Conservation (phyloP, 2,113 vertebrate genomes). For the Aphelocoma coerulescens region DNA sequence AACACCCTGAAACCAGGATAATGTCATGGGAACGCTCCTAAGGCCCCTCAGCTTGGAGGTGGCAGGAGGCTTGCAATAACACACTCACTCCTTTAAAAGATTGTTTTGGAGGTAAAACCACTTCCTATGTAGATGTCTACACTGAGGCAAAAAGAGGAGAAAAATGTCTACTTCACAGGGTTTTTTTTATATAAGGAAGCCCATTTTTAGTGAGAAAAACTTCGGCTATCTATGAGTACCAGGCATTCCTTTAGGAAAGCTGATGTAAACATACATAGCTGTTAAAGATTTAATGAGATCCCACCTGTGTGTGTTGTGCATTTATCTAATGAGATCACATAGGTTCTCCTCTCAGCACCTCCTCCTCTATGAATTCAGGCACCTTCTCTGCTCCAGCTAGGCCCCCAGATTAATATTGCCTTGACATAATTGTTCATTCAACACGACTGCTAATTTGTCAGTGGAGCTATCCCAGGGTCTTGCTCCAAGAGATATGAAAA, state of each 20-base stretch:
- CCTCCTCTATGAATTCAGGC: conserved; percentile 43
- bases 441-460: conserved; percentile 54
- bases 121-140: neutral
- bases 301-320: conserved; percentile 5
- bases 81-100: neutral
- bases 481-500: conserved; percentile 66
- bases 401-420: conserved; percentile 46
- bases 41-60: neutral
- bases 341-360: conserved; percentile 42
- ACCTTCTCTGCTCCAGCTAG: neutral
- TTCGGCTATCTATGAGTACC: neutral
- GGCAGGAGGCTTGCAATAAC: conserved; percentile 44
- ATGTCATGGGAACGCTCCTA: neutral
- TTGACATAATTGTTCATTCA: conserved; percentile 60
- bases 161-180: neutral
- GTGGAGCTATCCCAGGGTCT: conserved; percentile 45
- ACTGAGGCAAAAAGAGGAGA: neutral
- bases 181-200: neutral
- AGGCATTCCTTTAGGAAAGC: conserved; percentile 17
- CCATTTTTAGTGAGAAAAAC: neutral
- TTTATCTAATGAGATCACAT: conserved; percentile 52
- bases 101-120: conserved; percentile 21
- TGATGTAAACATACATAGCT: conserved; percentile 30
- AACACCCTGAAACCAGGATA: neutral
- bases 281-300: conserved; percentile 43